Evolutionary conservation across 1,140 invertebrate species (phyloP).

Genomic region (Habropoda laboriosa): DNA sequence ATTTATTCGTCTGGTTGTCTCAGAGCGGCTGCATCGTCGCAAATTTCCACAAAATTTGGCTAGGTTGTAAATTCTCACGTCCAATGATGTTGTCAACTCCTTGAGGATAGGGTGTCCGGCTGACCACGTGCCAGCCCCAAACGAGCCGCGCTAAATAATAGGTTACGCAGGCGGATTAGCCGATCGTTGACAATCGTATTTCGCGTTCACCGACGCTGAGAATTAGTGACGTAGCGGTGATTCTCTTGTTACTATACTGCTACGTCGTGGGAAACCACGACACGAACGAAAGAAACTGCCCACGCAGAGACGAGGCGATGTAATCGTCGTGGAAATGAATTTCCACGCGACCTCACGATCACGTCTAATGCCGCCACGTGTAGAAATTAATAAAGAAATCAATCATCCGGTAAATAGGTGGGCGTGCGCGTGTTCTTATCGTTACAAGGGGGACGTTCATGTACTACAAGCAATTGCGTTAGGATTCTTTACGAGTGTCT

Average conservation of each 20-base stretch:
- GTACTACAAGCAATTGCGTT: neutral
- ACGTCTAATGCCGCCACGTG: neutral
- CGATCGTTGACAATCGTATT: neutral
- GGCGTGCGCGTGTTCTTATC: neutral
- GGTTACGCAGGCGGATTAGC: neutral
- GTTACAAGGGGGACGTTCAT: neutral
- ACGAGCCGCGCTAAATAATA: neutral
- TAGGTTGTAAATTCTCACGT: neutral
- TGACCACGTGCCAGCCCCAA: neutral
- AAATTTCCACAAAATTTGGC: constrained; percentile 21
- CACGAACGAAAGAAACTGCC: neutral
- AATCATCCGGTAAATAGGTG: neutral
- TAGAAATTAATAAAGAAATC: constrained; percentile 35
- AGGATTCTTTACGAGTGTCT: neutral
- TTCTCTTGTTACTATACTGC: neutral
- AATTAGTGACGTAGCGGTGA: no score
- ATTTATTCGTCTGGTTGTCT: constrained; percentile 5
- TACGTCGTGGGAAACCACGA: neutral
- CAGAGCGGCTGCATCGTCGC: neutral
- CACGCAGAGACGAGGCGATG: neutral
- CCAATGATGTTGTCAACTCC: neutral
- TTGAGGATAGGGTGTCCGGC: neutral
- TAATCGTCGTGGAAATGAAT: constrained; percentile 5
- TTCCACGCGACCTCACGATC: neutral
- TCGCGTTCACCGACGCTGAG: neutral